Evolutionary conservation across 2,888 invertebrate species (phyloP).

Genomic region (Lordiphosa fenestrarum): DNA sequence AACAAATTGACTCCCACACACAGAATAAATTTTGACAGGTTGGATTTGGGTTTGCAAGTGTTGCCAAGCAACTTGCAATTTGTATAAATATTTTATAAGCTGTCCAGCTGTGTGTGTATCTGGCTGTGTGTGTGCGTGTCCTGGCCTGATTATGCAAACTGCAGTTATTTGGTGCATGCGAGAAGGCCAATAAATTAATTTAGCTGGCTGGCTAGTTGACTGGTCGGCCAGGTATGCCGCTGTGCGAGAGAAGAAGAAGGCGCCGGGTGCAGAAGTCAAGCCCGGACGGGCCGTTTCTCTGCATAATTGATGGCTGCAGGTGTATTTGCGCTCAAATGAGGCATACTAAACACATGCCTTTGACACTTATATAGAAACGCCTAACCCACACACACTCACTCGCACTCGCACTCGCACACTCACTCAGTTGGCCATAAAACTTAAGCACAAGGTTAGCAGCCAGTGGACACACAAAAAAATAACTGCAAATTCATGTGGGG

Average conservation of each 20-base stretch:
- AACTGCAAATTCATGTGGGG: conserved; percentile 33
- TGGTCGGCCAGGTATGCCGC: conserved; percentile 32
- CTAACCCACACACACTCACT: conserved; percentile 11
- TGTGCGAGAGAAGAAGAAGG: conserved; percentile 22
- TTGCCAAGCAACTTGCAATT: conserved; percentile 62
- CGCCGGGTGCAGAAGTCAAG: conserved; percentile 7
- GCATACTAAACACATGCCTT: conserved; percentile 73
- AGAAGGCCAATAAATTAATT: conserved; percentile 72
- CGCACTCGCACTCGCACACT: conserved; percentile 3
- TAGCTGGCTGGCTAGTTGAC: conserved; percentile 39
- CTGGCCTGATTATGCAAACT: conserved; percentile 67
- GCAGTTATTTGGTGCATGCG: conserved; percentile 67
- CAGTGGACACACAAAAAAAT: conserved; percentile 32
- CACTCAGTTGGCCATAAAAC: conserved; percentile 45
- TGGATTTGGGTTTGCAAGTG: conserved; percentile 45
- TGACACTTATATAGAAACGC: conserved; percentile 61
- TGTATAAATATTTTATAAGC: conserved; percentile 68
- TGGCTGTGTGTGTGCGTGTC: conserved; percentile 14
- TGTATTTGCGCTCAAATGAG: conserved; percentile 73
- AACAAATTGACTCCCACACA: conserved; percentile 37
- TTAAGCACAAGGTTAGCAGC: conserved; percentile 26
- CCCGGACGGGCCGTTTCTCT: conserved; percentile 49
- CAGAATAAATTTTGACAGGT: conserved; percentile 25
- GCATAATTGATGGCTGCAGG: conserved; percentile 76
- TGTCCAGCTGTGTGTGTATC: conserved; percentile 20